Conservation (phyloP, 2,113 vertebrate genomes). For the Ophiodon elongatus region DNA sequence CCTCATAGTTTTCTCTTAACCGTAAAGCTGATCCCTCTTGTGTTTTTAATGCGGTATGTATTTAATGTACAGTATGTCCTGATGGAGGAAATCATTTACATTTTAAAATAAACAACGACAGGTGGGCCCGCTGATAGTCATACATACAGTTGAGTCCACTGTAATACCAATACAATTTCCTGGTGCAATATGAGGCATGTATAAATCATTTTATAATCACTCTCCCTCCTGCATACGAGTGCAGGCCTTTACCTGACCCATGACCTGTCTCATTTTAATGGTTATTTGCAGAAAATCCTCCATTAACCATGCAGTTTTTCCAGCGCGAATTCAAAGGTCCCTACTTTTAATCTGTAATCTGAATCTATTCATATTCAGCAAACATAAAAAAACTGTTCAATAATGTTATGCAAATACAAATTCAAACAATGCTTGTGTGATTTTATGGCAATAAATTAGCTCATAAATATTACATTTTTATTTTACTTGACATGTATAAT, state of each 20-base stretch:
- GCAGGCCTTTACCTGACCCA: constrained; percentile 9
- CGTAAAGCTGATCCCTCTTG: not conserved
- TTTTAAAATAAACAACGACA: not conserved
- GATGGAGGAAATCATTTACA: not conserved
- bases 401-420: not conserved
- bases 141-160: not conserved
- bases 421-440: not conserved
- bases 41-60: not conserved
- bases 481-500: not conserved
- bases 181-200: constrained; percentile 4
- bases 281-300: constrained; percentile 55
- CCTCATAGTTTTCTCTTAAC: too few relatives aligned
- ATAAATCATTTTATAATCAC: not conserved
- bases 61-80: not conserved
- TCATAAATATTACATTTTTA: not conserved
- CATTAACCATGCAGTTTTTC: constrained; percentile 29
- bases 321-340: not conserved
- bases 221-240: not conserved
- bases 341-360: constrained; percentile 33
- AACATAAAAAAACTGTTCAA: not conserved
- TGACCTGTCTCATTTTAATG: constrained; percentile 38
- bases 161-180: not conserved
- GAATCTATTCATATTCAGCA: constrained; percentile 1
- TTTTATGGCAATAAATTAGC: not conserved
- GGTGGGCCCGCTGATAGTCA: not conserved